phyloP scores from a whole-genome alignment of 2,113 vertebrate genomes.

The Ptilonorhynchus violaceus region DNA sequence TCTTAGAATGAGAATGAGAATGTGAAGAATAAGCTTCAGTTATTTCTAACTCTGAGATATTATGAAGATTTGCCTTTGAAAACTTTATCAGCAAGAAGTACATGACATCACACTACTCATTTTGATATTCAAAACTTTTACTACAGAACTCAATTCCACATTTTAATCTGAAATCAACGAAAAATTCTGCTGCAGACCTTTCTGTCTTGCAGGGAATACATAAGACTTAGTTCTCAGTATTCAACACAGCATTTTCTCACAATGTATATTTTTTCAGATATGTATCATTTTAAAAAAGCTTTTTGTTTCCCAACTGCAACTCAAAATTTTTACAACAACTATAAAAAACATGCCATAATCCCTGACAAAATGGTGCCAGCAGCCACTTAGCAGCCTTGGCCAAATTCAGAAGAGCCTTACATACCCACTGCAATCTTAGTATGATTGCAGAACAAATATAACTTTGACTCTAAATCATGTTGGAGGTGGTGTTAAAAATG shows the following conservation, averaged over 20 bases:
- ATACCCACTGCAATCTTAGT: not conserved
- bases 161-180: not conserved
- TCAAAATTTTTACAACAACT: slow-evolving; percentile 45
- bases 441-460: slow-evolving; percentile 24
- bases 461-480: not conserved
- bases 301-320: slow-evolving; percentile 60
- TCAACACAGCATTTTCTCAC: not conserved
- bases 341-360: slow-evolving; percentile 46
- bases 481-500: not conserved
- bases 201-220: not conserved
- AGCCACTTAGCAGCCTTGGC: slow-evolving; percentile 30
- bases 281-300: slow-evolving; percentile 7
- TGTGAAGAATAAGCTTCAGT: not conserved
- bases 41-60: not conserved
- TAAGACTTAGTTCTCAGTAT: not conserved
- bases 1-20: not conserved
- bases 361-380: slow-evolving; percentile 25
- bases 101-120: not conserved
- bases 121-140: not conserved
- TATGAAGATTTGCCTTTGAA: not conserved
- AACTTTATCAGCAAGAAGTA: not conserved
- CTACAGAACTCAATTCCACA: not conserved
- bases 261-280: slow-evolving; percentile 31
- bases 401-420: slow-evolving; percentile 29
- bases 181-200: not conserved